Percentiles rank a stretch among this genome's conserved stretches.
phyloP scores from a whole-genome alignment of 2,888 invertebrate genomes.

The Melinaea menophilus region DNA sequence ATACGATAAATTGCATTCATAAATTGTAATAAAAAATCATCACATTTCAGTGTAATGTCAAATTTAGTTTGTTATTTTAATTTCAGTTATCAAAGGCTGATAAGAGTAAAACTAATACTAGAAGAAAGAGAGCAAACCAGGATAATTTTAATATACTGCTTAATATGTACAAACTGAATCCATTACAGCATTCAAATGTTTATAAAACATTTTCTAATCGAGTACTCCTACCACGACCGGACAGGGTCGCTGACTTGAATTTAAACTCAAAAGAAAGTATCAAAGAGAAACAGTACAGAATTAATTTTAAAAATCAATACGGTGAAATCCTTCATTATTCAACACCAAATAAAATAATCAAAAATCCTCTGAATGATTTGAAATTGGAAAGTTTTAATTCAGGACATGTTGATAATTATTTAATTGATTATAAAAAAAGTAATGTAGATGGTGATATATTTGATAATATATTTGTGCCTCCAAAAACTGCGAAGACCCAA shows the following conservation, averaged over 20 bases:
- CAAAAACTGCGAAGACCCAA: not conserved
- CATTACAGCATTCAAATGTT: conserved; percentile 52
- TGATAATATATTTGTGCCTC: not conserved
- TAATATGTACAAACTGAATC: conserved; percentile 59
- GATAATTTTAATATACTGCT: conserved; percentile 55
- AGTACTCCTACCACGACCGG: conserved; percentile 44
- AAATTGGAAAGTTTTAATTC: conserved; percentile 38
- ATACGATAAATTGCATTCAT: not conserved
- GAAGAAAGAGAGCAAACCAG: conserved; percentile 34
- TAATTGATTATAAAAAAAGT: not conserved
- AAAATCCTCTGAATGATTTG: conserved; percentile 25
- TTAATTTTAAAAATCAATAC: conserved; percentile 40
- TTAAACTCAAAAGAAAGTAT: conserved; percentile 51
- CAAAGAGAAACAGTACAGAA: conserved; percentile 38
- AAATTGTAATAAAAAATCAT: no score
- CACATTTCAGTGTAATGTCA: no score
- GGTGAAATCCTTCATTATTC: conserved; percentile 42
- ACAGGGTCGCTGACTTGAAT: conserved; percentile 40
- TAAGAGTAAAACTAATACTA: not conserved
- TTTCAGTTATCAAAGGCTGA: conserved; percentile 17
- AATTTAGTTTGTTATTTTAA: not conserved
- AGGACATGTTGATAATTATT: conserved; percentile 9
- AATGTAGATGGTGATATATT: conserved; percentile 4
- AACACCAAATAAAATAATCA: conserved; percentile 18
- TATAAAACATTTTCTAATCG: conserved; percentile 52